These are phyloP conservation scores for Chlorocebus sabaeus DNA, from an alignment of 2,113 vertebrate genomes.

Conservation along the genomic window DNA sequence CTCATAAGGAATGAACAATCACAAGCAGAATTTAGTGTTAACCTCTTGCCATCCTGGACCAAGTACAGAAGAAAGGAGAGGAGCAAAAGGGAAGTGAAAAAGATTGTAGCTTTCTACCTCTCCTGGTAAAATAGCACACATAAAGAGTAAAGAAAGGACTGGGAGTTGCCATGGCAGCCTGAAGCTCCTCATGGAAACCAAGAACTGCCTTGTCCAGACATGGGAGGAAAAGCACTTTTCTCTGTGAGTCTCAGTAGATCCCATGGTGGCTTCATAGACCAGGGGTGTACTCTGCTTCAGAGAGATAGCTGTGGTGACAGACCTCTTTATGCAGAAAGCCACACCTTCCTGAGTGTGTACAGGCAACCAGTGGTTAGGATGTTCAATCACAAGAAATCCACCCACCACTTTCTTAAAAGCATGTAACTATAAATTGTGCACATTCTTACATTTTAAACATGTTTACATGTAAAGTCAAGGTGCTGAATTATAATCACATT, in stretches of 20 bases:
- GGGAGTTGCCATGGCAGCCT: neutral
- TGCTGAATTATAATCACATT: conserved; percentile 27
- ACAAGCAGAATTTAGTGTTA: neutral
- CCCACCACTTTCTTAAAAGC: conserved; percentile 11
- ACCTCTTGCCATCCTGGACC: neutral
- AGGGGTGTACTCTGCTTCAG: neutral
- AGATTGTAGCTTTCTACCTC: neutral
- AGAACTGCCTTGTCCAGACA: neutral
- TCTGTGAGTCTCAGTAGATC: neutral
- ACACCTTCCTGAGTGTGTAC: neutral
- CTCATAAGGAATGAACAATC: neutral
- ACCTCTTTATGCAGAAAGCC: neutral
- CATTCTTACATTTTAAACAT: neutral
- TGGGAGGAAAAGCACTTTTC: neutral
- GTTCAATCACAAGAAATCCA: neutral
- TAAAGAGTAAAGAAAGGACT: neutral
- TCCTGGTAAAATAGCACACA: neutral
- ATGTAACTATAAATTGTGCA: neutral
- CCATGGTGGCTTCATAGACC: neutral
- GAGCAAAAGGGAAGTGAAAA: neutral
- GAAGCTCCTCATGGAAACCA: neutral
- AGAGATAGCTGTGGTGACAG: neutral
- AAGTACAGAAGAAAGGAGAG: neutral
- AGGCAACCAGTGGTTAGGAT: neutral
- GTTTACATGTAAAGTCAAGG: conserved; percentile 21